These are phyloP conservation scores for Melanotaenia maccullochi DNA, from an alignment of 2,797 vertebrate species.

Conservation along the genomic window DNA sequence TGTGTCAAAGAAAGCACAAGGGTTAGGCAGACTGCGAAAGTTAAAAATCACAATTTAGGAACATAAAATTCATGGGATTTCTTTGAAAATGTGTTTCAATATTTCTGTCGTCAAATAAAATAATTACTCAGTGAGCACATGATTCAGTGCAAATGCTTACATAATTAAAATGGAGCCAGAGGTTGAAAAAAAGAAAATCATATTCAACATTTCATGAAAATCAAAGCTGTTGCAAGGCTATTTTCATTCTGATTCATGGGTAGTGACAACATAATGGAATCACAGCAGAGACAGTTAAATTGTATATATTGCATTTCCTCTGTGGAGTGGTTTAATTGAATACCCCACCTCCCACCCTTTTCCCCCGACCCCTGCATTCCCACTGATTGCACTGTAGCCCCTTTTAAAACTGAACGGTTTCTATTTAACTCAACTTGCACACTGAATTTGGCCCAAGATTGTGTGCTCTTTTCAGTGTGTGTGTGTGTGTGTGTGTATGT, in stretches of 20 bases:
- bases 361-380: constrained; percentile 52
- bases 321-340: constrained; percentile 76
- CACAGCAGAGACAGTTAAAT: constrained; percentile 58
- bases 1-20: constrained; percentile 39
- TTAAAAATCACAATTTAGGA: constrained; percentile 12
- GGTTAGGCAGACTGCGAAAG: constrained; percentile 32
- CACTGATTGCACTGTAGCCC: constrained; percentile 71
- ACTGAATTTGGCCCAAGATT: constrained; percentile 19
- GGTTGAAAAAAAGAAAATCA: constrained; percentile 70
- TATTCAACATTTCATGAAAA: constrained; percentile 65
- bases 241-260: constrained; percentile 75
- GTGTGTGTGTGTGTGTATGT: constrained; percentile 5
- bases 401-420: constrained; percentile 66
- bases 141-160: constrained; percentile 65
- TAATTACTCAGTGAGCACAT: constrained; percentile 56
- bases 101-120: constrained; percentile 53
- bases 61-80: constrained; percentile 40
- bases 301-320: constrained; percentile 70
- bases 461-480: constrained; percentile 1
- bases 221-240: constrained; percentile 60
- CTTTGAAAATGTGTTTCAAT: constrained; percentile 41
- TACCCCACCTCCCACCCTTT: constrained; percentile 6
- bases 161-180: constrained; percentile 74
- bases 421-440: constrained; percentile 52
- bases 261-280: constrained; percentile 76